phyloP scores from a whole-genome alignment of 2,113 vertebrate genomes.

The Isurus oxyrinchus region DNA sequence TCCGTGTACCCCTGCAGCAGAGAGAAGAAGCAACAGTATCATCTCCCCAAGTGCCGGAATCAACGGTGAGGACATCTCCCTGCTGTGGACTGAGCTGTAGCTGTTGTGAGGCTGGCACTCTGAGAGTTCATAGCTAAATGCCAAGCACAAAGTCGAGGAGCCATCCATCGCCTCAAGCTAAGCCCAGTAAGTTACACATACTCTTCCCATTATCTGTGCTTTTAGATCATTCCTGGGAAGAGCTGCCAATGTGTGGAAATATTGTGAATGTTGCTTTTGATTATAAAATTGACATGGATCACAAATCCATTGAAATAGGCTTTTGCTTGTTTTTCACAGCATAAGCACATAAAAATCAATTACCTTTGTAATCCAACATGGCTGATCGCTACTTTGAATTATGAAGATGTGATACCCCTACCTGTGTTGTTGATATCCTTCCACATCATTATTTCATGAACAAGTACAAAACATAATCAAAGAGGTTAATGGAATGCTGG shows the following conservation, averaged over 20 bases:
- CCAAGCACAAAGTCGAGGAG: neutral
- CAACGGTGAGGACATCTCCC: neutral
- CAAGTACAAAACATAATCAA: neutral
- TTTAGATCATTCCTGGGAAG: neutral
- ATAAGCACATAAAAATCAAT: neutral
- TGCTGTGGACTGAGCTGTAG: neutral
- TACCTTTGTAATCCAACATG: neutral
- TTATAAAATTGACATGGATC: neutral
- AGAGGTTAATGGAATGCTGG: neutral
- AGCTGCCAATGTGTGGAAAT: neutral
- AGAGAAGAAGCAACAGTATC: neutral
- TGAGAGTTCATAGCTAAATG: neutral
- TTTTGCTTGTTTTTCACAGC: neutral
- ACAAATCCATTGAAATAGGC: neutral
- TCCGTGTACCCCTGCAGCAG: constrained; percentile 66
- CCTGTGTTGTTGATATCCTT: neutral
- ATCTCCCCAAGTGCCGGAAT: neutral
- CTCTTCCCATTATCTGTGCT: neutral
- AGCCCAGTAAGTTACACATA: neutral
- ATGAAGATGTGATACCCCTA: neutral
- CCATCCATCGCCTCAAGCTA: neutral
- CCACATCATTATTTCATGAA: neutral
- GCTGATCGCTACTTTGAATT: neutral
- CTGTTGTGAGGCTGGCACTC: neutral
- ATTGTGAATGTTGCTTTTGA: neutral